A percentile compares a stretch with the other conserved stretches of the same genome.
Evolutionary conservation across 2,797 vertebrate species (phyloP).

Genomic region (Danio kyathit): DNA sequence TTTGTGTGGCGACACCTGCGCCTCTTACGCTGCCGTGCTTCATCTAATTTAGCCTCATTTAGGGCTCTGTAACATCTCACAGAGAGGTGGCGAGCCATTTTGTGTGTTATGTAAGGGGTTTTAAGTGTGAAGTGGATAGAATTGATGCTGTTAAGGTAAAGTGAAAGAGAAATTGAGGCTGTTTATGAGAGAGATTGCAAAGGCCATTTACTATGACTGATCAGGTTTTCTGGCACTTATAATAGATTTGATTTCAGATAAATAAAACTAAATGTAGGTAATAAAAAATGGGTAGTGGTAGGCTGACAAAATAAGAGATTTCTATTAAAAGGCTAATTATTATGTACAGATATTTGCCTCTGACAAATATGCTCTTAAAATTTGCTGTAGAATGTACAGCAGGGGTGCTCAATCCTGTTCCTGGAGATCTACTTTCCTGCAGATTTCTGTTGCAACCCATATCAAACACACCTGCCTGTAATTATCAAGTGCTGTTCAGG

Average conservation of each 20-base stretch:
- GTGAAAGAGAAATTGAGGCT: neutral
- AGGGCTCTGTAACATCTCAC: neutral
- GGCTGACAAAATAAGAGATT: too few relatives aligned
- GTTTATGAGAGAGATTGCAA: conserved; percentile 1
- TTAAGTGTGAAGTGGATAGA: conserved; percentile 6
- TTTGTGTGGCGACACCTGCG: conserved; percentile 44
- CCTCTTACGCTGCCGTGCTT: conserved; percentile 1
- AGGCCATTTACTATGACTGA: neutral
- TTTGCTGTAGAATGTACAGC: too few relatives aligned
- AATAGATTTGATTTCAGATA: neutral
- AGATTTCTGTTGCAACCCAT: too few relatives aligned
- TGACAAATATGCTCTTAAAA: too few relatives aligned
- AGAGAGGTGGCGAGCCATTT: neutral
- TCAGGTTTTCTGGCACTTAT: neutral
- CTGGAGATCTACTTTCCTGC: too few relatives aligned
- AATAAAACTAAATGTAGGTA: neutral
- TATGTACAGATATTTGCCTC: too few relatives aligned
- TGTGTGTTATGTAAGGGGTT: neutral
- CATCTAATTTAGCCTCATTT: conserved; percentile 23
- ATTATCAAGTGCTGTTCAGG: too few relatives aligned
- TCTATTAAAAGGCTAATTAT: too few relatives aligned
- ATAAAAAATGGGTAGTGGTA: too few relatives aligned
- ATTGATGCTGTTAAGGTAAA: neutral
- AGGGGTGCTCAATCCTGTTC: too few relatives aligned
- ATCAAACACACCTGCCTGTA: too few relatives aligned